Percentiles rank a stretch among this genome's conserved stretches.
These are phyloP conservation scores for Pterostichus madidus DNA, from an alignment of 2,888 invertebrate genomes.

Conservation along the genomic window DNA sequence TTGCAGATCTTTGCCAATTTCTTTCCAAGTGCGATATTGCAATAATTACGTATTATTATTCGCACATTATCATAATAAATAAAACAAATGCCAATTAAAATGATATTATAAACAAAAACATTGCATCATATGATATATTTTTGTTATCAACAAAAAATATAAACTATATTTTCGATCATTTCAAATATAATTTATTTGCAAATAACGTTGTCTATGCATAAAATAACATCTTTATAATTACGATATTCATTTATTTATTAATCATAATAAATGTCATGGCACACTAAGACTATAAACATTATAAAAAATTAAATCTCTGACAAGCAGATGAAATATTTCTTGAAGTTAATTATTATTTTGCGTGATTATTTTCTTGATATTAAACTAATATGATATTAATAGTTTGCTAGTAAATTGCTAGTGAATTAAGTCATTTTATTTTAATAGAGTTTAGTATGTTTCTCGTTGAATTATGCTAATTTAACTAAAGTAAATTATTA, in stretches of 20 bases:
- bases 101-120: too few species aligned
- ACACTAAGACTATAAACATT: neutral
- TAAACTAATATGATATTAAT: constrained; percentile 23
- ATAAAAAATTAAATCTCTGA: neutral
- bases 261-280: constrained; percentile 23
- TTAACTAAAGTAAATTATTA: constrained; percentile 5
- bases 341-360: constrained; percentile 16
- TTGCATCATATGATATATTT: too few species aligned
- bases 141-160: too few species aligned
- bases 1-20: too few species aligned
- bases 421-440: constrained; percentile 25
- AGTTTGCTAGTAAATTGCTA: neutral
- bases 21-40: too few species aligned
- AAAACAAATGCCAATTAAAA: too few species aligned
- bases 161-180: too few species aligned
- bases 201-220: neutral
- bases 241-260: constrained; percentile 16
- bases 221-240: constrained; percentile 27
- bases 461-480: constrained; percentile 32
- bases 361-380: neutral
- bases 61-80: too few species aligned
- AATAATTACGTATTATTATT: too few species aligned
- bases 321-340: neutral
- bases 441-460: neutral
- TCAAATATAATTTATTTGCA: too few species aligned